These are phyloP conservation scores for Chlorocebus sabaeus DNA, from an alignment of 2,113 vertebrate species.

Conservation along the genomic window DNA sequence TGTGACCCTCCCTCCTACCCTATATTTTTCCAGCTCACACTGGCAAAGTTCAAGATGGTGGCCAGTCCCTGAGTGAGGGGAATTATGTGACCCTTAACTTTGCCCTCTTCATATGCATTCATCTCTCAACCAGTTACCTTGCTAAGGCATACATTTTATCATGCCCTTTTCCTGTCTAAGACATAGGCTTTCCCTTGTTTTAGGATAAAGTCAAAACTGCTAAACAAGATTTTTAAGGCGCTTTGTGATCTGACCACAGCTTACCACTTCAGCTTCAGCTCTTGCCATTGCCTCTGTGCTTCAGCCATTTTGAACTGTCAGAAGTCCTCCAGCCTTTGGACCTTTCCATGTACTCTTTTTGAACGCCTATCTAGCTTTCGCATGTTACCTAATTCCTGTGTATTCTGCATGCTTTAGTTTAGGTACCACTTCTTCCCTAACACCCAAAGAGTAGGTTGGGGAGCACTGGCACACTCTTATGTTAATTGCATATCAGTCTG, in stretches of 20 bases:
- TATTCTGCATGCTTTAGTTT: neutral
- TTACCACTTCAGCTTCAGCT: neutral
- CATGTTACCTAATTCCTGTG: neutral
- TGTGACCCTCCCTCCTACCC: neutral
- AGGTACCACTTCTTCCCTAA: neutral
- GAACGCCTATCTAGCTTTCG: neutral
- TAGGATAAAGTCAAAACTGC: neutral
- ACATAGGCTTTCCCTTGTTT: neutral
- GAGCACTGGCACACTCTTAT: neutral
- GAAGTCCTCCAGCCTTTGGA: neutral
- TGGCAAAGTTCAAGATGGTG: neutral
- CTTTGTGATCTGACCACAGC: neutral
- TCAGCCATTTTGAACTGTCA: neutral
- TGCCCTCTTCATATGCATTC: neutral
- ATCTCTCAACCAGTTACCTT: neutral
- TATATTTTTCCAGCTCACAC: neutral
- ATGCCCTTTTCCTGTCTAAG: neutral
- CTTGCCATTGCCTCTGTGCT: neutral
- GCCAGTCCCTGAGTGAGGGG: neutral
- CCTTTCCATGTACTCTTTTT: neutral
- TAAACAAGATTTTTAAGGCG: neutral
- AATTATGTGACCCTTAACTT: neutral
- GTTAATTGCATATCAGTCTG: neutral
- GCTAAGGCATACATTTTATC: neutral
- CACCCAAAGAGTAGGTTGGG: neutral